A percentile compares a stretch with the other conserved stretches of the same genome.
These are phyloP conservation scores for Pectinophora gossypiella DNA, from an alignment of 1,140 invertebrate genomes.

Conservation along the genomic window DNA sequence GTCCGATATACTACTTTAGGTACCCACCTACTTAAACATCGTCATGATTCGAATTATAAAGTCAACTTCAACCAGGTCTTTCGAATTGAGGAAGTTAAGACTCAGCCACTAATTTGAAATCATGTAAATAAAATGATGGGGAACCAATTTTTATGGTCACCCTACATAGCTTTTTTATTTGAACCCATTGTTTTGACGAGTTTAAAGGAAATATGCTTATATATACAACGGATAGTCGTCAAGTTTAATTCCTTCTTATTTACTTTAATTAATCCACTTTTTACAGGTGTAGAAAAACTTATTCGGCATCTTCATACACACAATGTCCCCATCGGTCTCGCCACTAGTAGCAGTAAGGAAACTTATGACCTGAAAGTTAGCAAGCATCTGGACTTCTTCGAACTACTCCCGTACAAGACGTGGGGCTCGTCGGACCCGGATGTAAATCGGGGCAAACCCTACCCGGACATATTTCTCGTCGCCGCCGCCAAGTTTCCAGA, in stretches of 20 bases:
- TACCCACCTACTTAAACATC: too few relatives aligned
- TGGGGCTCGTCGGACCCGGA: slow-evolving; percentile 83
- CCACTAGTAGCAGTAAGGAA: slow-evolving; percentile 82
- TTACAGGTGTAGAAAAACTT: slow-evolving; percentile 75
- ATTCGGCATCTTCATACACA: slow-evolving; percentile 80
- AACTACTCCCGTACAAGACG: slow-evolving; percentile 80
- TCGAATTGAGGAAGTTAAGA: too few relatives aligned
- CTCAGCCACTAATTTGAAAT: neutral
- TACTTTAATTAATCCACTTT: too few relatives aligned
- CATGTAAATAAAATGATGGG: neutral
- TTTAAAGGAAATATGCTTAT: too few relatives aligned
- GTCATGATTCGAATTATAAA: too few relatives aligned
- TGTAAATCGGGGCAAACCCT: slow-evolving; percentile 85
- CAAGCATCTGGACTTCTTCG: slow-evolving; percentile 81
- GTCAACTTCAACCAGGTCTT: too few relatives aligned
- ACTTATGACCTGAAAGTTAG: slow-evolving; percentile 80
- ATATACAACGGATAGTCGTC: too few relatives aligned
- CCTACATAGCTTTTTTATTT: too few relatives aligned
- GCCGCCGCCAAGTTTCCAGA: slow-evolving; percentile 82
- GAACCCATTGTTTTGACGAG: too few relatives aligned
- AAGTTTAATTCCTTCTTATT: too few relatives aligned
- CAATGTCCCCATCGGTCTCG: slow-evolving; percentile 82
- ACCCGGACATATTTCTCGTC: slow-evolving; percentile 86
- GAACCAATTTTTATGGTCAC: too few relatives aligned
- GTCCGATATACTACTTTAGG: too few relatives aligned